phyloP scores from a whole-genome alignment of 37 sponge, comb jelly and placozoan species.

The Oopsacas minuta region DNA sequence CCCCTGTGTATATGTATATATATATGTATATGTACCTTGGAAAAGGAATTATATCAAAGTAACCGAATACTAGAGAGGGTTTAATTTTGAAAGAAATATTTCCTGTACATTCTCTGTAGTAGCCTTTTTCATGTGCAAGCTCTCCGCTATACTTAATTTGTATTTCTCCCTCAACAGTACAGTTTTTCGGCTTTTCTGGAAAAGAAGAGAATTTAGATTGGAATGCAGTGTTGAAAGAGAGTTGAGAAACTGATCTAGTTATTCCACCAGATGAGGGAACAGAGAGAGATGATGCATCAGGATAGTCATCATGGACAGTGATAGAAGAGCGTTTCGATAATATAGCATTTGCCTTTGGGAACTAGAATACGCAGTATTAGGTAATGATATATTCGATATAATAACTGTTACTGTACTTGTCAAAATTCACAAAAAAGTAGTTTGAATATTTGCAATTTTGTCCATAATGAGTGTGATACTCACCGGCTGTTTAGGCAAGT shows the following conservation, averaged over 20 bases:
- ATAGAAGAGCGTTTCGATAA: background rate
- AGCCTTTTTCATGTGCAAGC: background rate
- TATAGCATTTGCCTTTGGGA: too few species aligned
- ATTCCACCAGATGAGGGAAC: background rate
- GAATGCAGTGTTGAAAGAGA: background rate
- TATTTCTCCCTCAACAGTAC: background rate
- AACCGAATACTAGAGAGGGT: background rate
- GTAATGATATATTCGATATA: background rate
- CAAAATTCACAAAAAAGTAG: too few species aligned
- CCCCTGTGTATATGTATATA: too few species aligned
- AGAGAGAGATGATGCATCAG: background rate
- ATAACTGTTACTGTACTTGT: too few species aligned
- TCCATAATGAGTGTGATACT: too few species aligned
- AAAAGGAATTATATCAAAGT: conserved; percentile 9
- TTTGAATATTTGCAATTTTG: too few species aligned
- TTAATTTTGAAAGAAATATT: background rate
- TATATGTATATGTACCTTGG: too few species aligned
- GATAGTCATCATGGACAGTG: background rate
- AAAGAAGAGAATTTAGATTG: conserved; percentile 16
- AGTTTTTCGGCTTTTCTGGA: conserved; percentile 15
- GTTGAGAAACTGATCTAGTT: background rate
- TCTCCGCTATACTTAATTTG: conserved; percentile 7
- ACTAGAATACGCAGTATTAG: background rate
- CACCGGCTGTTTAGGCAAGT: too few species aligned
- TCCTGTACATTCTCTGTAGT: background rate